Evolutionary conservation across 2,888 invertebrate genomes (phyloP).

Genomic region (Chloroclystis v-ata): DNA sequence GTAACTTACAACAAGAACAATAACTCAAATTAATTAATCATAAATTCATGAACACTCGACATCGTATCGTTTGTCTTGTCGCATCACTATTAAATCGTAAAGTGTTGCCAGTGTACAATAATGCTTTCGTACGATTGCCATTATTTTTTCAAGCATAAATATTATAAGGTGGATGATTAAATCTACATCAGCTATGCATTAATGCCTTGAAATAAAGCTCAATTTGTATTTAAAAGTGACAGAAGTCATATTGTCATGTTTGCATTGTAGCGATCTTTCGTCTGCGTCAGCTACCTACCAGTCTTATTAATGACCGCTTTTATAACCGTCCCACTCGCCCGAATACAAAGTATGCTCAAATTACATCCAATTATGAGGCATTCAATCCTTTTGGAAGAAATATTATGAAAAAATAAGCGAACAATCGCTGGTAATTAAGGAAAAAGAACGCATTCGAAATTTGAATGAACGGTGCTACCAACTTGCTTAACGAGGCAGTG

Average conservation of each 20-base stretch:
- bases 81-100: conserved; percentile 27
- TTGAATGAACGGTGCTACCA: conserved; percentile 52
- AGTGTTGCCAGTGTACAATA: conserved; percentile 5
- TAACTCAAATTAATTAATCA: conserved; percentile 59
- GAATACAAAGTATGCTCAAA: conserved; percentile 70
- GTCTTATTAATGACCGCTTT: conserved; percentile 60
- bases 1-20: conserved; percentile 31
- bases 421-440: conserved; percentile 72
- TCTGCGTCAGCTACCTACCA: conserved; percentile 38
- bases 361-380: conserved; percentile 77
- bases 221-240: not conserved
- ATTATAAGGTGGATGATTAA: no score
- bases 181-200: not conserved
- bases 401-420: conserved; percentile 59
- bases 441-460: conserved; percentile 69
- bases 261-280: conserved; percentile 20
- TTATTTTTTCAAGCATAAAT: no score
- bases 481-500: conserved; percentile 60
- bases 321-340: conserved; percentile 59
- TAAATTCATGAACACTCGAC: conserved; percentile 46
- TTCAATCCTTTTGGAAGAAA: conserved; percentile 70
- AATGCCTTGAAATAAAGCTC: not conserved
- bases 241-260: conserved; percentile 5
- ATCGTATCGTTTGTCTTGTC: conserved; percentile 63
- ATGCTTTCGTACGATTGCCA: no score